Evolutionary conservation across 1,140 invertebrate species (phyloP).

Genomic region (Atta cephalotes): DNA sequence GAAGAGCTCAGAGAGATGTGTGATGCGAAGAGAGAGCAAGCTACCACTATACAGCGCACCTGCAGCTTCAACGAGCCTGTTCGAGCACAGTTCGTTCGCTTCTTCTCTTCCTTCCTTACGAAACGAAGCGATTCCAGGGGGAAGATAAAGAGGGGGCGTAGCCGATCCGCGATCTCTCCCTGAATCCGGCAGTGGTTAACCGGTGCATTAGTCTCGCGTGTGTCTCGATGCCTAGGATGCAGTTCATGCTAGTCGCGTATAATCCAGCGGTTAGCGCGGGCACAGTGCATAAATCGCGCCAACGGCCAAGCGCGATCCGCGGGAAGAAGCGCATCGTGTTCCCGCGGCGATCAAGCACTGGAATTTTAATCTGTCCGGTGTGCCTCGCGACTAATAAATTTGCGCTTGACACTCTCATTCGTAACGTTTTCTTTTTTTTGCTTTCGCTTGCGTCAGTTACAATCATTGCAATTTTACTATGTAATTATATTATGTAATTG

Average conservation of each 20-base stretch:
- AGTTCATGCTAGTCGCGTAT: slow-evolving; percentile 63
- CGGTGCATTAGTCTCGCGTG: slow-evolving; percentile 69
- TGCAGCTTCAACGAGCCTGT: slow-evolving; percentile 43
- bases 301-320: slow-evolving; percentile 60
- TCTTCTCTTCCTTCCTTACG: slow-evolving; percentile 44
- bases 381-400: slow-evolving; percentile 46
- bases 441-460: background rate
- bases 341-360: slow-evolving; percentile 15
- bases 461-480: background rate
- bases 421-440: slow-evolving; percentile 2
- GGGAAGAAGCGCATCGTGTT: slow-evolving; percentile 14
- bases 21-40: slow-evolving; percentile 5
- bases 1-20: background rate
- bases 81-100: slow-evolving; percentile 28
- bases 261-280: slow-evolving; percentile 66
- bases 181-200: slow-evolving; percentile 69
- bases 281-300: slow-evolving; percentile 69
- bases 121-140: slow-evolving; percentile 63
- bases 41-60: slow-evolving; percentile 54
- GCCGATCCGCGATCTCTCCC: slow-evolving; percentile 60
- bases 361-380: slow-evolving; percentile 21
- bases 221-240: slow-evolving; percentile 66
- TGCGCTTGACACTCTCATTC: background rate
- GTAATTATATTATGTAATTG: background rate
- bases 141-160: slow-evolving; percentile 70